Evolutionary conservation across 2,888 invertebrate species (phyloP).

Genomic region (Notocelia uddmanniana): DNA sequence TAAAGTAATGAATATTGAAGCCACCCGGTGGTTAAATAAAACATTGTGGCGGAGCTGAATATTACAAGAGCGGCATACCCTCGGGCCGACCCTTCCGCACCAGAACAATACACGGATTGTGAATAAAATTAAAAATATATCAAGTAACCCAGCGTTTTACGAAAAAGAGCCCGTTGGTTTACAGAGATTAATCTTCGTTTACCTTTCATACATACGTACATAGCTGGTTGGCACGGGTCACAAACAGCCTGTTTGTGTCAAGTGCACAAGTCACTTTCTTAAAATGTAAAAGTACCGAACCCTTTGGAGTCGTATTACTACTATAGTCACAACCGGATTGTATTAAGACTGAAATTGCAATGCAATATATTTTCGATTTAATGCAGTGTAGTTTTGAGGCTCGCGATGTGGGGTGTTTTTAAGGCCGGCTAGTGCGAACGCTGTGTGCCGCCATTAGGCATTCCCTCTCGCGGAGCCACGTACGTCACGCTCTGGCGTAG

Average conservation of each 20-base stretch:
- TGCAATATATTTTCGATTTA: not conserved
- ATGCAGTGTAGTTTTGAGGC: not conserved
- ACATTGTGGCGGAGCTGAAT: constrained; percentile 69
- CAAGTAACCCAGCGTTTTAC: constrained; percentile 59
- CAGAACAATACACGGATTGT: constrained; percentile 68
- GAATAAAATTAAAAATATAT: constrained; percentile 74
- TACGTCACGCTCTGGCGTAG: constrained; percentile 18
- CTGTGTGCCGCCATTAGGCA: constrained; percentile 23
- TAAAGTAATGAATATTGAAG: constrained; percentile 72
- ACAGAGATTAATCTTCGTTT: constrained; percentile 54
- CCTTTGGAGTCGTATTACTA: not conserved
- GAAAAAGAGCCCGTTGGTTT: constrained; percentile 56
- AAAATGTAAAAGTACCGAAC: not conserved
- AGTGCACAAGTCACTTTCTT: constrained; percentile 1
- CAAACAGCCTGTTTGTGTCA: constrained; percentile 26
- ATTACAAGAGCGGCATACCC: constrained; percentile 63
- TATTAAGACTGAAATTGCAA: not conserved
- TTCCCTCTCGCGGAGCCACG: constrained; percentile 21
- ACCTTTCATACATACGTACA: constrained; percentile 26
- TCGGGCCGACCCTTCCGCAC: constrained; percentile 59
- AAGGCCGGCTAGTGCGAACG: constrained; percentile 15
- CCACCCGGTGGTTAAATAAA: constrained; percentile 70
- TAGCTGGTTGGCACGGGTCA: constrained; percentile 25
- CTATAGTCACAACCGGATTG: not conserved
- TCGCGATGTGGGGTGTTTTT: constrained; percentile 11